Evolutionary conservation across 2,113 vertebrate species (phyloP), one percentile per base, ranked within the genome.

Genomic region (Bambusicola thoracicus): DNA sequence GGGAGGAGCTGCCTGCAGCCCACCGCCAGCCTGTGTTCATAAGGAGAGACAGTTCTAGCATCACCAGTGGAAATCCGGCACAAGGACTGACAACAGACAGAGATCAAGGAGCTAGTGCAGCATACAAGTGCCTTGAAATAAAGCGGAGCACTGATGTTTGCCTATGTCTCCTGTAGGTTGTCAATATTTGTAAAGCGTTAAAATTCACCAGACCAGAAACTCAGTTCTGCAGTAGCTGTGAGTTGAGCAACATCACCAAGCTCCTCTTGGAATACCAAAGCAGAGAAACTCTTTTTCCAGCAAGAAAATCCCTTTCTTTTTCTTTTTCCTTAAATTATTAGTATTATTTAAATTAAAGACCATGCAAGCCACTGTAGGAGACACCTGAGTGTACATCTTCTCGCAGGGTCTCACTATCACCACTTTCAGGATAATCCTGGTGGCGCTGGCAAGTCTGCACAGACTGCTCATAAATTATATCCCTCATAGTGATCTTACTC

Each of bases 181-280:
- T 92, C 85, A 94, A 36, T 91, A 92, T 70, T 43, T 92, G 72
- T 80, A 51, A 92, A 92, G 55, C 21, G 81, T 91, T 91, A 85
- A 96, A 92, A 94, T 80, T 67, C 70, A 85, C 84, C 59, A 91
- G 81, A 94, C 51, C 40, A 94, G 85, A 91, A 93, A 83, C 61
- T 56, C n/a, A 56, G 6, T 78, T 94, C 56, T 88, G 22, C 72
- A 85, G 46, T n/a, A 81, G 63, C 55, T 74, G 38, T 3, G 32
- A 80, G 55, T 85, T 67, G 79, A 85, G 59, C 30, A 93, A 82
- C 4, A 7, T 19, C 4, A 7, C 14, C n/a, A 77, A 27, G 59
- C 59, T 93, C 59, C 41, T 72, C 53, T 78, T 69, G 0, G 0
- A 81, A 14, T 46, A 81, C 11, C 1, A 6, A 91, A 93, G 87